Evolutionary conservation across 2,113 vertebrate species (phyloP).

Genomic region (Neolamprologus longior): DNA sequence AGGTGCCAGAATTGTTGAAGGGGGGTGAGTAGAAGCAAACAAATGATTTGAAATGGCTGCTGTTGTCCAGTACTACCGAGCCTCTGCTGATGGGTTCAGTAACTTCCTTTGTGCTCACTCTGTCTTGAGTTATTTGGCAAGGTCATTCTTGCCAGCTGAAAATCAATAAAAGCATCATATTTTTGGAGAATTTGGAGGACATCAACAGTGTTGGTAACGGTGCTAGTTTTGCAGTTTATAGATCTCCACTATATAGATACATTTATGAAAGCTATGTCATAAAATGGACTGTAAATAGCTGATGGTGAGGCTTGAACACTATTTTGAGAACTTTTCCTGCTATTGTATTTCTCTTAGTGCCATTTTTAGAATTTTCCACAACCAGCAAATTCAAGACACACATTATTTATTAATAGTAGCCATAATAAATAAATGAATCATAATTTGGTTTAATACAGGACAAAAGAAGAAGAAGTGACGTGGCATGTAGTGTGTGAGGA

Average conservation of each 20-base stretch:
- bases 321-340: not conserved
- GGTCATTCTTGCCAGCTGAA: not conserved
- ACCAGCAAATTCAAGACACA: not conserved
- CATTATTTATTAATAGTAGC: not conserved
- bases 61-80: not conserved
- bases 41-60: not conserved
- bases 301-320: not conserved
- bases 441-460: not conserved
- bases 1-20: not conserved
- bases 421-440: not conserved
- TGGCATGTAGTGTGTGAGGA: not conserved
- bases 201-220: not conserved
- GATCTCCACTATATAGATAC: not conserved
- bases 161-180: not conserved
- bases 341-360: not conserved
- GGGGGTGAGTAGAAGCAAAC: not conserved
- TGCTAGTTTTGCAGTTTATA: not conserved
- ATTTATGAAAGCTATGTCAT: not conserved
- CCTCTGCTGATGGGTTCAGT: not conserved
- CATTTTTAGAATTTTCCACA: not conserved
- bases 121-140: conserved; percentile 8
- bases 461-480: not conserved
- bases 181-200: not conserved
- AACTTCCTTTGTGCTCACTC: not conserved
- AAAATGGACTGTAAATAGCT: not conserved